Conservation (phyloP, 2,113 vertebrate species). For the Gracilinanus agilis region DNA sequence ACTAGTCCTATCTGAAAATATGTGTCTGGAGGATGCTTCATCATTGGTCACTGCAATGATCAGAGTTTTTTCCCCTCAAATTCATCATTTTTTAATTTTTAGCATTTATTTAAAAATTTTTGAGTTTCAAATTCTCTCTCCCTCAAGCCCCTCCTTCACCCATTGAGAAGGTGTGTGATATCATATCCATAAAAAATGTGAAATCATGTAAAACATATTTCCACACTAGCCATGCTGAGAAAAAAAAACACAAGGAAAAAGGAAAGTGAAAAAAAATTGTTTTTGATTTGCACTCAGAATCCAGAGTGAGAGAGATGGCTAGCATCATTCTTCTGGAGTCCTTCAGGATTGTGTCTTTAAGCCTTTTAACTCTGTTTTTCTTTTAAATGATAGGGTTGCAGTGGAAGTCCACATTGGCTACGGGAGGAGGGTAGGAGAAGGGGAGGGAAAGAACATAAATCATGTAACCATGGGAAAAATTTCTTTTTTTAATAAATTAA, state of each 20-base stretch:
- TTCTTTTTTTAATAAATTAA: too few species aligned
- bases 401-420: too few species aligned
- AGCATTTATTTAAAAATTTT: neutral
- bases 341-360: neutral
- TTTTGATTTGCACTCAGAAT: neutral
- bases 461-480: too few species aligned
- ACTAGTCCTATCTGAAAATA: neutral
- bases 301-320: neutral
- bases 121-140: neutral
- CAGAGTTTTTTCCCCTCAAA: neutral
- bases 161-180: neutral
- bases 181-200: neutral
- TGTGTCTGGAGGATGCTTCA: neutral
- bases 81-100: neutral
- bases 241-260: neutral
- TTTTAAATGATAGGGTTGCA: neutral
- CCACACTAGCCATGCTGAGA: neutral
- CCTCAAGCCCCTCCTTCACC: neutral
- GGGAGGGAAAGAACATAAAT: too few species aligned
- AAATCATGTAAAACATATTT: neutral
- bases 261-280: neutral
- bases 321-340: neutral
- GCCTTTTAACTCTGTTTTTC: neutral
- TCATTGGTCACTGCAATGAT: neutral
- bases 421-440: too few species aligned